These are phyloP conservation scores for Malurus alboscapulatus DNA, from an alignment of 2,113 vertebrate species.

Conservation along the genomic window DNA sequence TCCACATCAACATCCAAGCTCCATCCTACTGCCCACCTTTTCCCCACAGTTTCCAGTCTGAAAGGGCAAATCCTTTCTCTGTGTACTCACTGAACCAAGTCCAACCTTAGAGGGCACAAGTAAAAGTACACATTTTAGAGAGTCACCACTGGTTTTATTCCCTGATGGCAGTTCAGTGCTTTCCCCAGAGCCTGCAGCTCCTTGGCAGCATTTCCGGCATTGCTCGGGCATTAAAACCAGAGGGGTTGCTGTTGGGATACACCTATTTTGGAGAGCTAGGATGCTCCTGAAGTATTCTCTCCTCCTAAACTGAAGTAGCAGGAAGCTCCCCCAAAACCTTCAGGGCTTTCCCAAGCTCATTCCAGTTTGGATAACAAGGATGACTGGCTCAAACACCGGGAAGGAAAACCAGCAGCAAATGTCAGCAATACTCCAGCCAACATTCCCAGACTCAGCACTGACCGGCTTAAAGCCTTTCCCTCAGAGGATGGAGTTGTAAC, in stretches of 20 bases:
- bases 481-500: not conserved
- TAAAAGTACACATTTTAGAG: not conserved
- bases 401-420: not conserved
- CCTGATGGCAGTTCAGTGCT: not conserved
- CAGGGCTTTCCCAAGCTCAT: not conserved
- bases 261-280: not conserved
- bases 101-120: not conserved
- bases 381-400: not conserved
- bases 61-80: not conserved
- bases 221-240: not conserved
- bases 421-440: not conserved
- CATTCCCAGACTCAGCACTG: not conserved
- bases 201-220: not conserved
- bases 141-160: not conserved
- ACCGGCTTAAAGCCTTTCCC: not conserved
- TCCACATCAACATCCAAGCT: not conserved
- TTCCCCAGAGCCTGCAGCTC: not conserved
- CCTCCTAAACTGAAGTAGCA: not conserved
- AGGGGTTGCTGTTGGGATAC: not conserved
- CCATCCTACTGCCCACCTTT: not conserved
- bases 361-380: not conserved
- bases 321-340: not conserved
- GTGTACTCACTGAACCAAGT: not conserved
- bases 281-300: not conserved
- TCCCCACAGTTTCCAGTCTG: not conserved